phyloP scores from a whole-genome alignment of 2,113 vertebrate genomes.

The Microtus ochrogaster region DNA sequence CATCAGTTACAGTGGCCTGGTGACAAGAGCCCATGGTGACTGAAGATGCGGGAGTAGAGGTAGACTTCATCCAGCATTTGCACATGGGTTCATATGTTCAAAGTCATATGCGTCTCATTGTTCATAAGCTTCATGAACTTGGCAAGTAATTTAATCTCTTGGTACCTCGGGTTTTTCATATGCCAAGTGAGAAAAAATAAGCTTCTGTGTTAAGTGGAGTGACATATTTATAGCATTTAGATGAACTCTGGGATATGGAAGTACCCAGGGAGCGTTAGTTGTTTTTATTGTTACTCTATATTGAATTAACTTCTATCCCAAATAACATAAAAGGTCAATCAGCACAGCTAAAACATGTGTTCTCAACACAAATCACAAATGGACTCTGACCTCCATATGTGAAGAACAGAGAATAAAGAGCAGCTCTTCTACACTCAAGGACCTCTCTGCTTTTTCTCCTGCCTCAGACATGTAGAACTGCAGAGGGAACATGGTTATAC shows the following conservation, averaged over 20 bases:
- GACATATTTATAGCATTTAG: not conserved
- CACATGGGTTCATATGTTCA: not conserved
- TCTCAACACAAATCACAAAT: not conserved
- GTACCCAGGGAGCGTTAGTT: not conserved
- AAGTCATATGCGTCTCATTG: not conserved
- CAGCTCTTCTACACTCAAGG: not conserved
- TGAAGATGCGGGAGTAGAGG: not conserved
- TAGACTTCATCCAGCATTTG: not conserved
- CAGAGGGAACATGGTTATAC: not conserved
- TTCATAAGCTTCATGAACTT: not conserved
- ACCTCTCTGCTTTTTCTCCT: not conserved
- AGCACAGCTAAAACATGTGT: not conserved
- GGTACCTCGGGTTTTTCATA: not conserved
- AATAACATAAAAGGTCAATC: not conserved
- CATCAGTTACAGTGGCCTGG: not conserved
- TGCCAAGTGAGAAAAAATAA: not conserved
- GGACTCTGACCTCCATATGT: not conserved
- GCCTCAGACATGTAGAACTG: not conserved
- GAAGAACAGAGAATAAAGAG: not conserved
- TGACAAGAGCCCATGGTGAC: not conserved
- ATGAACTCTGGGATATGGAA: not conserved
- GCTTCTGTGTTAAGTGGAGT: not conserved
- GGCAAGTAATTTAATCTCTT: not conserved
- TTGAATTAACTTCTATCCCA: not conserved
- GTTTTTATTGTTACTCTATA: not conserved